Percentiles rank a stretch among this genome's conserved stretches.
phyloP scores from a whole-genome alignment of 2,888 invertebrate genomes.

The Pandemis corylana region DNA sequence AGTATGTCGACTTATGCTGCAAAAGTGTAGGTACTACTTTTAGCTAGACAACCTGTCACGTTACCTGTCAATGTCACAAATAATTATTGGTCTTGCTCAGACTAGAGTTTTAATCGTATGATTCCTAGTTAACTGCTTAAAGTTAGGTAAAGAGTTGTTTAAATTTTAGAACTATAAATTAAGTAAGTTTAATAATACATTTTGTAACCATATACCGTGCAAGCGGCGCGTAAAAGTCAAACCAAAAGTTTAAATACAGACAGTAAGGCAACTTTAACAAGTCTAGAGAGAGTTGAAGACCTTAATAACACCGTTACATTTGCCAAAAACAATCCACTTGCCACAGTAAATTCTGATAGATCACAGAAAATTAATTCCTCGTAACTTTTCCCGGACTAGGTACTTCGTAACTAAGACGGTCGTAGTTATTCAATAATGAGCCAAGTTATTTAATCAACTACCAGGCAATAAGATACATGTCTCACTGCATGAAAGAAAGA shows the following conservation, averaged over 20 bases:
- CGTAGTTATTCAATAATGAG: conserved; percentile 8
- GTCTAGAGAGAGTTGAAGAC: not conserved
- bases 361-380: conserved; percentile 13
- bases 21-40: no score
- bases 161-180: no score
- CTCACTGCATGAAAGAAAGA: not conserved
- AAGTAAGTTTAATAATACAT: no score
- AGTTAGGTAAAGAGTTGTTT: no score
- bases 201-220: no score
- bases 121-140: no score
- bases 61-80: no score
- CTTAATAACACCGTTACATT: not conserved
- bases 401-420: not conserved
- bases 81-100: no score
- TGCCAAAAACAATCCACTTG: not conserved
- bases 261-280: not conserved
- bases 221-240: not conserved
- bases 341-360: not conserved
- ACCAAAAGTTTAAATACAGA: not conserved
- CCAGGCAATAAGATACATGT: not conserved
- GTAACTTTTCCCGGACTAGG: not conserved
- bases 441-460: conserved; percentile 23
- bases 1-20: no score
- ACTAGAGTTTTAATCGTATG: no score
- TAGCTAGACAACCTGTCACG: no score